These are phyloP conservation scores for Ochropleura plecta DNA, from an alignment of 2,888 invertebrate genomes.

Conservation along the genomic window DNA sequence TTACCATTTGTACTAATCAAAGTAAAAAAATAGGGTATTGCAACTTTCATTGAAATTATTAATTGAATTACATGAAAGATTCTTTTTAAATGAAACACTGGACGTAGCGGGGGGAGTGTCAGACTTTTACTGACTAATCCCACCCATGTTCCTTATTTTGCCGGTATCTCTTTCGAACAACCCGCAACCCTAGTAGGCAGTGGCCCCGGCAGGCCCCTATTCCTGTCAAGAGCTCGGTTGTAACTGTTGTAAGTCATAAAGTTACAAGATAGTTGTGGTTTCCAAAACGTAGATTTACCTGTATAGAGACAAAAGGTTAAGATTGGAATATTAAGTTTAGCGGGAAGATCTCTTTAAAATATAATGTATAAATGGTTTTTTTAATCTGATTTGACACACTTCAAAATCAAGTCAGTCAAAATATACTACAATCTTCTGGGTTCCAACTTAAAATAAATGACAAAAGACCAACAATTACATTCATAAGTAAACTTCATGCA, in stretches of 20 bases:
- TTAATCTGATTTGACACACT: background rate
- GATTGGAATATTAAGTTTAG: background rate
- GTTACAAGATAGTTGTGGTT: background rate
- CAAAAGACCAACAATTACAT: background rate
- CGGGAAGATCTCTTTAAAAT: background rate
- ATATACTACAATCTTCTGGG: background rate
- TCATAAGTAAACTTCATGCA: slow-evolving; percentile 16
- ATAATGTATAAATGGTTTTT: background rate
- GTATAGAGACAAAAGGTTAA: background rate
- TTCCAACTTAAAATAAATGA: background rate
- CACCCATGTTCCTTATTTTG: too few species aligned
- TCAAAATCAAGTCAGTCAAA: background rate
- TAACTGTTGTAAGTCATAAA: background rate
- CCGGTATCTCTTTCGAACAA: too few species aligned
- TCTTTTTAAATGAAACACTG: too few species aligned
- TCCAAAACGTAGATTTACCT: background rate
- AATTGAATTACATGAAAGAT: background rate
- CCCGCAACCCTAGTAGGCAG: too few species aligned
- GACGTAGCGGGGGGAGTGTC: too few species aligned
- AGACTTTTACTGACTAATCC: too few species aligned
- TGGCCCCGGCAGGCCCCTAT: too few species aligned
- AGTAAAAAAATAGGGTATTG: background rate
- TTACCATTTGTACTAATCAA: background rate
- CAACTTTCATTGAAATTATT: background rate
- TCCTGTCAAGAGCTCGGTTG: background rate